These are phyloP conservation scores for Rhagonycha lutea DNA, from an alignment of 2,888 invertebrate species.

Conservation along the genomic window DNA sequence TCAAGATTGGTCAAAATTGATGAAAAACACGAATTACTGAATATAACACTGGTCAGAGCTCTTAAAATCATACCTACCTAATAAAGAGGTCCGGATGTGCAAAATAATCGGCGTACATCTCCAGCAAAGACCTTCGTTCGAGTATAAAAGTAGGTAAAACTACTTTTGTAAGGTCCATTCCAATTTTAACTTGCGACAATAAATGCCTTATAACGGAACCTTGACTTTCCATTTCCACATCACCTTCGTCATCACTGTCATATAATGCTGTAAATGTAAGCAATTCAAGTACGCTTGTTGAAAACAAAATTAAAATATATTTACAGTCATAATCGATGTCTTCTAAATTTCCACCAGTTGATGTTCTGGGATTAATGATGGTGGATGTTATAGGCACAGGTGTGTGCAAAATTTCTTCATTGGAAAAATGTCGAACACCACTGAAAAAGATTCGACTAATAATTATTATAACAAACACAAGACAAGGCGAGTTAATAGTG, in stretches of 20 bases:
- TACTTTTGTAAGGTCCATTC: slow-evolving; percentile 99
- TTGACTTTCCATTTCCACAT: slow-evolving; percentile 93
- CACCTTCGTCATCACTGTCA: slow-evolving; percentile 88
- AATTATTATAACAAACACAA: neutral
- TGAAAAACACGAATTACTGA: neutral
- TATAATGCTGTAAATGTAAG: slow-evolving; percentile 72
- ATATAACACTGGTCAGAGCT: neutral
- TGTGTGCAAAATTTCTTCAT: neutral
- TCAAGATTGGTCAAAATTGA: neutral
- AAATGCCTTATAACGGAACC: slow-evolving; percentile 97
- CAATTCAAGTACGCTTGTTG: slow-evolving; percentile 31
- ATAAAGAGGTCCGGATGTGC: slow-evolving; percentile 98
- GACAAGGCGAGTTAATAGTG: neutral
- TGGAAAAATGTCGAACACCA: neutral
- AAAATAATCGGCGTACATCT: slow-evolving; percentile 99
- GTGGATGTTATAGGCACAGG: neutral
- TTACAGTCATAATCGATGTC: slow-evolving; percentile 26
- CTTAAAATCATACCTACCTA: slow-evolving; percentile 61
- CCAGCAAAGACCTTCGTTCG: slow-evolving; percentile 93
- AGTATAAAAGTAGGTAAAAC: slow-evolving; percentile 98
- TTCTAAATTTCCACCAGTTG: neutral
- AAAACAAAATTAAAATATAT: neutral
- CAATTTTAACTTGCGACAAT: slow-evolving; percentile 96
- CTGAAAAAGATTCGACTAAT: neutral
- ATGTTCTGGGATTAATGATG: neutral